These are phyloP conservation scores for Mechanitis messenoides DNA, from an alignment of 2,888 invertebrate genomes.

Conservation along the genomic window DNA sequence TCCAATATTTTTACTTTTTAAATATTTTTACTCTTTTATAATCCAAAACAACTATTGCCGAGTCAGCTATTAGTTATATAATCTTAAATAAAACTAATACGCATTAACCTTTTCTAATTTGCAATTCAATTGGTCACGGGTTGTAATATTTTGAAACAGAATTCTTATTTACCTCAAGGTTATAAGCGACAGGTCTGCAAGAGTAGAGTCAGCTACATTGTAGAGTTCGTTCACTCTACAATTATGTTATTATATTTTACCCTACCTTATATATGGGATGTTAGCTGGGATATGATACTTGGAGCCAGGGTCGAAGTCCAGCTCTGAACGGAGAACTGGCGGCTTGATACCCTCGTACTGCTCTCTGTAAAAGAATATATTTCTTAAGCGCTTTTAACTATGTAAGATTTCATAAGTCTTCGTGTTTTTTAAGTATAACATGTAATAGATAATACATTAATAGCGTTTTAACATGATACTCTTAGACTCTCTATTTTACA, in stretches of 20 bases:
- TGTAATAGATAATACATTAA: not conserved
- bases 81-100: conserved; percentile 6
- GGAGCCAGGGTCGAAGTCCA: conserved; percentile 94
- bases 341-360: conserved; percentile 91
- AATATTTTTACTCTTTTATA: too few relatives aligned
- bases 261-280: conserved; percentile 93
- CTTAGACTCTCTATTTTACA: not conserved
- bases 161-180: not conserved
- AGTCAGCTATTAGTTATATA: too few relatives aligned
- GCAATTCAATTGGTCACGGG: too few relatives aligned
- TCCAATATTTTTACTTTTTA: too few relatives aligned
- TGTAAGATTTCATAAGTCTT: conserved; percentile 4
- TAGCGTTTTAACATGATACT: not conserved
- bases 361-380: conserved; percentile 76
- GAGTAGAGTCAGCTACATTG: not conserved
- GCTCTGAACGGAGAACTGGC: conserved; percentile 88
- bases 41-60: too few relatives aligned
- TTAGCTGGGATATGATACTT: conserved; percentile 95
- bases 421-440: conserved; percentile 2
- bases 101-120: conserved; percentile 1
- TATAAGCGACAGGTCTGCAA: not conserved
- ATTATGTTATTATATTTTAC: not conserved
- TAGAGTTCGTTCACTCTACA: not conserved
- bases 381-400: conserved; percentile 5
- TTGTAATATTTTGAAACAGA: too few relatives aligned